Base-by-base conservation (phyloP, 1,140 invertebrate species). In the Nautilus pompilius region DNA sequence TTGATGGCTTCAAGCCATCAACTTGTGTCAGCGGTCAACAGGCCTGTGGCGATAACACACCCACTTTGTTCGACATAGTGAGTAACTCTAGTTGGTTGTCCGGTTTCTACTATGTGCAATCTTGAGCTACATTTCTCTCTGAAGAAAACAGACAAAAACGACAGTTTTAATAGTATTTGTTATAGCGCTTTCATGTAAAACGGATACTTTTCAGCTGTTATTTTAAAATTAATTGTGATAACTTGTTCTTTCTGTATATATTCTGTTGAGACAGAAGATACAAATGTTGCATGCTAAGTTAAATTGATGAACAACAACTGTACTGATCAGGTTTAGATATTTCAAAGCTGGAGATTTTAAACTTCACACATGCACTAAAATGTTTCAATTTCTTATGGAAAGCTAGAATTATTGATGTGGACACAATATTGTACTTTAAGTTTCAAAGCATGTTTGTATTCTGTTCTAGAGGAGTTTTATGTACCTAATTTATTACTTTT, bases 51-150 rank as follows among this genome's bases (percentile, higher is more conserved):
- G 79, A 79, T 46, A 65, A 67, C 26, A 80, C 79, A 20, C 77
- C 73, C 28, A 70, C 71, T 15, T 34, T 80, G 5, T 80, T 75
- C 76, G 77, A 80, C 55, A 17, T 73, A 54, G 78, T 80, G 64
- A 74, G 74, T 70, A 24, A 33, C 26, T 28, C n/a, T 57, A 15
- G 17, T 22, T 54, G 24, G 4, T 26, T 2, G 17, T 22, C 26
- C 0, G 8, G 0, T 20, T 4, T 22, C 6, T 5, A 22, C 3
- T 54, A 26, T 17, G 17, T 54, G n/a, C 26, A 54, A 15, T 5
- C 28, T 20, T n/a, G 28, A 5, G 4, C 28, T 54, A 20, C 24
- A 24, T 20, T n/a, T n/a, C n/a, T n/a, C n/a, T n/a, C n/a, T n/a
- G n/a, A n/a, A n/a, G n/a, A n/a, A n/a, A n/a, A n/a, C n/a, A n/a